phyloP scores from a whole-genome alignment of 2,797 vertebrate genomes.

The Acanthiza pusilla region DNA sequence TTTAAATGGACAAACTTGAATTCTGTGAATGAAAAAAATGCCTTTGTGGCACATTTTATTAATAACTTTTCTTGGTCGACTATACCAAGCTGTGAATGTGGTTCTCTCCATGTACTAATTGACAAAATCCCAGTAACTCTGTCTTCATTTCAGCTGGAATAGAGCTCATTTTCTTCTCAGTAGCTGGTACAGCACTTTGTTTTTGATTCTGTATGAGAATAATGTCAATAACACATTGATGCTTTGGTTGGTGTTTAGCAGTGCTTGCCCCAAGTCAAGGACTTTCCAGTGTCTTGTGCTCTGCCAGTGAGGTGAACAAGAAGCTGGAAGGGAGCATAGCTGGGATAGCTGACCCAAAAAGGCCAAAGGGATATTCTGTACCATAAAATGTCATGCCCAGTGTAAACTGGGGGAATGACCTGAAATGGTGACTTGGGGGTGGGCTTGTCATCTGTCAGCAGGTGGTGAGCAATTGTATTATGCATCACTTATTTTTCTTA shows the following conservation, averaged over 20 bases:
- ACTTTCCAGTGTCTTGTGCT: neutral
- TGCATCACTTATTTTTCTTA: neutral
- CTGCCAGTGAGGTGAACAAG: neutral
- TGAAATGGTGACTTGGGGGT: neutral
- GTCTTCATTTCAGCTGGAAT: neutral
- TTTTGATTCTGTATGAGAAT: neutral
- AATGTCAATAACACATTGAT: neutral
- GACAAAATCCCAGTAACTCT: neutral
- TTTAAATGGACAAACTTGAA: neutral
- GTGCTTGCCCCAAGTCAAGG: neutral
- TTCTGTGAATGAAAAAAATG: neutral
- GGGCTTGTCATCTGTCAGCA: neutral
- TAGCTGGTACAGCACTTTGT: neutral
- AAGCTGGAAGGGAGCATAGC: neutral
- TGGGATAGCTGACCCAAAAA: neutral
- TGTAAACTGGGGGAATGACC: neutral
- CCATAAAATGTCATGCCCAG: neutral
- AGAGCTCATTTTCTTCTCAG: neutral
- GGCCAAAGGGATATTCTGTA: neutral
- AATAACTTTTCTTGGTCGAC: neutral
- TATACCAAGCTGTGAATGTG: neutral
- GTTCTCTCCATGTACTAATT: neutral
- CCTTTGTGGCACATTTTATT: neutral
- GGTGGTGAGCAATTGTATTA: neutral
- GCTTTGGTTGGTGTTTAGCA: neutral